Base-by-base conservation (phyloP, 2,113 vertebrate genomes). In the Progne subis region DNA sequence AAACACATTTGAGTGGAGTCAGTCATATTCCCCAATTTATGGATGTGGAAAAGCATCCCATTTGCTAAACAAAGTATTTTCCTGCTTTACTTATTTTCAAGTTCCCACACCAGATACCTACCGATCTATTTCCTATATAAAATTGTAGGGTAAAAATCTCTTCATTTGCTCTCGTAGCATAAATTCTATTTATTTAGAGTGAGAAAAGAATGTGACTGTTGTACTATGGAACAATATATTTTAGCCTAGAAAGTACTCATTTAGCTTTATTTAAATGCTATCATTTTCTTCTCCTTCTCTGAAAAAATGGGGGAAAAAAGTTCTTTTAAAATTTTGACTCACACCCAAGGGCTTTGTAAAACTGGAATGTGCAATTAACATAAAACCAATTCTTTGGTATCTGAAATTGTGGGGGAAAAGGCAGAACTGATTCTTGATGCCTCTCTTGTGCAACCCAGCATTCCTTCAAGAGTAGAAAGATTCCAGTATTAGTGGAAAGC, bases 401-500 rank as follows among this genome's bases (percentile, higher is more conserved):
- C 92, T 94, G 72, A 76, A 93, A 72, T 43, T 34, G 56, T 18
- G 26, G 70, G 21, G 64, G 8, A 2, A 50, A 61, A 88, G 21
- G 39, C 92, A 86, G 69, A 86, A 79, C 46, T 81, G 68, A n/a
- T 94, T 86, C 79, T 93, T 23, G 94, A 60, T 93, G 94, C 72
- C 46, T 94, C 59, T 94, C 82, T 95, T 97, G 90, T 92, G 93
- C 91, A 96, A 96, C 69, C 16, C 69, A 68, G 71, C 71, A 43
- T 95, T 94, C 90, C 83, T 90, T 96, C 65, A 26, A 26, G 85
- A 93, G 65, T 37, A 94, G 85, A 59, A 78, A 86, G 92, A 96
- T 93, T 95, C 88, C 71, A 93, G 93, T 78, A 84, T 93, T 93
- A 95, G 93, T 95, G 93, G 95, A 96, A 97, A 93, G 93, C 82